Percentiles rank a stretch among this genome's conserved stretches.
These are phyloP conservation scores for Macrobrachium nipponense DNA, from an alignment of 1,140 invertebrate species.

Conservation along the genomic window DNA sequence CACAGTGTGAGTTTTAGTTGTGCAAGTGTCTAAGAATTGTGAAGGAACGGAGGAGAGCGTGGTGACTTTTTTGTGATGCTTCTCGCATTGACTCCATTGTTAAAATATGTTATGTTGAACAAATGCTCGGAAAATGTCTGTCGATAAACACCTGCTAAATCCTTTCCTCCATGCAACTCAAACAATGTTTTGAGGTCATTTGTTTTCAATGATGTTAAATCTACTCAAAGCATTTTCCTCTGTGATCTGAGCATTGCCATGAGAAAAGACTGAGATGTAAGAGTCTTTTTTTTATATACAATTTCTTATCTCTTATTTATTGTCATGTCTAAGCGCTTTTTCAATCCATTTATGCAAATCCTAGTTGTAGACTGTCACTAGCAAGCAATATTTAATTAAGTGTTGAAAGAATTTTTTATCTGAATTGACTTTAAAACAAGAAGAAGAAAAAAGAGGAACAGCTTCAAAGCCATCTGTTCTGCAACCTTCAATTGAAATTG, in stretches of 20 bases:
- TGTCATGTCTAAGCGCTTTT: slow-evolving; percentile 13
- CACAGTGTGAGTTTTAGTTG: no score
- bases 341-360: slow-evolving; percentile 23
- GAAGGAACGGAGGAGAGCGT: no score
- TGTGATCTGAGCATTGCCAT: no score
- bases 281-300: background rate
- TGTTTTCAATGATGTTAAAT: no score
- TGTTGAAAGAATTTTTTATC: background rate
- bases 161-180: background rate
- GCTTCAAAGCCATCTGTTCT: slow-evolving; percentile 1
- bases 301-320: slow-evolving; percentile 2
- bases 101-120: no score
- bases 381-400: slow-evolving; percentile 31
- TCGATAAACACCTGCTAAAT: background rate
- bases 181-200: no score
- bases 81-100: no score
- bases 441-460: slow-evolving; percentile 22
- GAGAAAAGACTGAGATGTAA: background rate
- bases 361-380: slow-evolving; percentile 35
- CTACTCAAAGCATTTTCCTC: no score
- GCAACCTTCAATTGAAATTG: background rate
- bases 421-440: slow-evolving; percentile 22
- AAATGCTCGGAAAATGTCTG: no score
- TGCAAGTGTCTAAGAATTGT: no score
- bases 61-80: no score